Conservation (phyloP, 2,888 invertebrate species). For the Seladonia tumulorum region DNA sequence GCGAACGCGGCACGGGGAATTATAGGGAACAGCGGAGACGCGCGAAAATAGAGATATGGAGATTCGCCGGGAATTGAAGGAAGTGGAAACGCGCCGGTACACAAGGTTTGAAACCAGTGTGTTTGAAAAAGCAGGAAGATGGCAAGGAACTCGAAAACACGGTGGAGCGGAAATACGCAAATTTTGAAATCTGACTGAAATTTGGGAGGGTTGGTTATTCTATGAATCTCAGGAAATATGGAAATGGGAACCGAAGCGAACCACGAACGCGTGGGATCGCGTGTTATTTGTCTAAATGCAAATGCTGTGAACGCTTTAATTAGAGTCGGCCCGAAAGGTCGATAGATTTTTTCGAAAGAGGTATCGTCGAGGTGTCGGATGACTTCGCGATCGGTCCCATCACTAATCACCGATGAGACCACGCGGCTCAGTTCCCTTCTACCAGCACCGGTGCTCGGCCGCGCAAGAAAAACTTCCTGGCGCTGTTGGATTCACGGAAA, state of each 20-base stretch:
- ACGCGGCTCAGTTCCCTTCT: conserved; percentile 32
- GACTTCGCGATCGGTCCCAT: conserved; percentile 54
- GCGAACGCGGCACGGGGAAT: not conserved
- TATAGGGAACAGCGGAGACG: conserved; percentile 9
- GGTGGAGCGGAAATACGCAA: not conserved
- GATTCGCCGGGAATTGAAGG: not conserved
- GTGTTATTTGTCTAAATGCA: not conserved
- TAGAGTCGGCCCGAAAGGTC: not conserved
- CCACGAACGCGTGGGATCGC: not conserved
- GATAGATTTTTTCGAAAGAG: not conserved
- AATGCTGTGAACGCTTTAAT: not conserved
- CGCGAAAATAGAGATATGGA: conserved; percentile 11
- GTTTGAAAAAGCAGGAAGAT: not conserved
- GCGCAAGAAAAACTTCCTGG: conserved; percentile 68
- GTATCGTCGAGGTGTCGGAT: not conserved
- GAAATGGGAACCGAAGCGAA: not conserved
- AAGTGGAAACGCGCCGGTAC: not conserved
- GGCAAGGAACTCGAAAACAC: too few species aligned
- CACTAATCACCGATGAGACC: conserved; percentile 57
- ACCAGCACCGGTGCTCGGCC: not conserved
- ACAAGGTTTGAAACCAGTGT: not conserved
- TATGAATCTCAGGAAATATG: not conserved
- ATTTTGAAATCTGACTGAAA: not conserved
- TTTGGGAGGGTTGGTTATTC: not conserved
- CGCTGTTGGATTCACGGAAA: conserved; percentile 72